Evolutionary conservation across 1,140 invertebrate species (phyloP).

Genomic region (Lordiphosa stackelbergi): DNA sequence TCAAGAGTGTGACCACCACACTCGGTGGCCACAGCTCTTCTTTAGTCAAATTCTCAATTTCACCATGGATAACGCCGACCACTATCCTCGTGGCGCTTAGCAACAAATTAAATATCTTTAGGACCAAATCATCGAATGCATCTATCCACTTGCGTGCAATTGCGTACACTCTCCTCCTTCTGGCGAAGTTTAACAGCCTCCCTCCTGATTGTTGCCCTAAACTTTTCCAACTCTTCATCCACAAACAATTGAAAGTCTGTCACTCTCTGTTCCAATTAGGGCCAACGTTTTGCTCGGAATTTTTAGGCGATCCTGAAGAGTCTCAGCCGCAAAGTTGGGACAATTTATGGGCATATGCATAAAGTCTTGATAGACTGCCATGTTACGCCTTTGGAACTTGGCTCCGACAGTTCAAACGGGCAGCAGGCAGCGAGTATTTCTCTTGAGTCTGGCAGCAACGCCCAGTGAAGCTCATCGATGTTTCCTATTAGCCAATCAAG

Average conservation of each 20-base stretch:
- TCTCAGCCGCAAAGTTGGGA: slow-evolving; percentile 86
- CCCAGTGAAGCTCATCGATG: slow-evolving; percentile 99
- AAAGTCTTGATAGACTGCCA: slow-evolving; percentile 88
- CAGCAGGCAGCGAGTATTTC: slow-evolving; percentile 95
- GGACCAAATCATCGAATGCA: slow-evolving; percentile 82
- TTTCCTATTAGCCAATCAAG: slow-evolving; percentile 99
- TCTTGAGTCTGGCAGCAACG: slow-evolving; percentile 87
- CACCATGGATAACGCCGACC: slow-evolving; percentile 78
- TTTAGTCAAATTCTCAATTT: slow-evolving; percentile 81
- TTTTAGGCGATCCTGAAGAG: slow-evolving; percentile 88
- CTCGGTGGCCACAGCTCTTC: slow-evolving; percentile 85
- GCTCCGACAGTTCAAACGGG: slow-evolving; percentile 91
- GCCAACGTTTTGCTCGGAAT: slow-evolving; percentile 97
- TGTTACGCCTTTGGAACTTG: slow-evolving; percentile 86
- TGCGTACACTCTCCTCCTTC: slow-evolving; percentile 84
- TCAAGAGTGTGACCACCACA: slow-evolving; percentile 95
- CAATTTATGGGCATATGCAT: slow-evolving; percentile 86
- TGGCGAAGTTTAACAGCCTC: slow-evolving; percentile 80
- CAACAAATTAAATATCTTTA: slow-evolving; percentile 78
- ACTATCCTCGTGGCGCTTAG: slow-evolving; percentile 83
- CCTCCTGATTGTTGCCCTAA: slow-evolving; percentile 16
- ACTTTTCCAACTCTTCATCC: slow-evolving; percentile 44
- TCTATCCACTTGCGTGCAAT: slow-evolving; percentile 91
- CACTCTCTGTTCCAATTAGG: slow-evolving; percentile 83
- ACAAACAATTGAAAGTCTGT: slow-evolving; percentile 77